Conservation (phyloP, 2,888 invertebrate species). For the Troilus luridus region DNA sequence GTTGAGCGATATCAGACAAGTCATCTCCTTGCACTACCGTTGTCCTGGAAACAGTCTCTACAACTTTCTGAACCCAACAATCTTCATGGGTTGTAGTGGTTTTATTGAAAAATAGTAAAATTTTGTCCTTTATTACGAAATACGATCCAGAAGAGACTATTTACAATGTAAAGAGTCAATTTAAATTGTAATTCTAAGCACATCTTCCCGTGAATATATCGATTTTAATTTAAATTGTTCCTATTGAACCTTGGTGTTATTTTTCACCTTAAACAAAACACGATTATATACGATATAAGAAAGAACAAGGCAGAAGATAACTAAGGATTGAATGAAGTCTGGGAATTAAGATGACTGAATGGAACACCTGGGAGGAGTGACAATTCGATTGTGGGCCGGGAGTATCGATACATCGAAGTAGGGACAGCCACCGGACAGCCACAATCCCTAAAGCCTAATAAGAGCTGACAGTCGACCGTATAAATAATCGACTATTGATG, state of each 20-base stretch:
- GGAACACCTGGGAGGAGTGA: slow-evolving; percentile 11
- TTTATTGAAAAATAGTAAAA: too few species aligned
- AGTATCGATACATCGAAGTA: neutral
- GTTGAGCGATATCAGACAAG: too few species aligned
- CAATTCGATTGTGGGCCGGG: slow-evolving; percentile 12
- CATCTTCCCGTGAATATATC: neutral
- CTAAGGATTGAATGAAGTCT: slow-evolving; percentile 24
- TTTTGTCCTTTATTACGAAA: too few species aligned
- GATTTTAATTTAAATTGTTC: neutral
- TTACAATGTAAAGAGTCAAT: too few species aligned
- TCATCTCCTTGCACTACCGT: too few species aligned
- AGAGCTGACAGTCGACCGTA: slow-evolving; percentile 48
- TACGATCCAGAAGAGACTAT: too few species aligned
- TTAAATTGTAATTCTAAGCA: too few species aligned
- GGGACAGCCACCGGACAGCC: slow-evolving; percentile 45
- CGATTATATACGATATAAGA: neutral
- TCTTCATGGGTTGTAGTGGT: too few species aligned
- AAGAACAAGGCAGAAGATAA: neutral
- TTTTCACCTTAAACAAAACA: neutral
- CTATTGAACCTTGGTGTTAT: neutral
- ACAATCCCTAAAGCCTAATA: slow-evolving; percentile 47
- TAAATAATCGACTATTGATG: slow-evolving; percentile 57
- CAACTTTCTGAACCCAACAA: too few species aligned
- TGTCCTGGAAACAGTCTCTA: too few species aligned
- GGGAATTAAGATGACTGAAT: neutral